A percentile compares a stretch with the other conserved stretches of the same genome.
Evolutionary conservation across 2,888 invertebrate genomes (phyloP).

Genomic region (Drosophila neotestacea): DNA sequence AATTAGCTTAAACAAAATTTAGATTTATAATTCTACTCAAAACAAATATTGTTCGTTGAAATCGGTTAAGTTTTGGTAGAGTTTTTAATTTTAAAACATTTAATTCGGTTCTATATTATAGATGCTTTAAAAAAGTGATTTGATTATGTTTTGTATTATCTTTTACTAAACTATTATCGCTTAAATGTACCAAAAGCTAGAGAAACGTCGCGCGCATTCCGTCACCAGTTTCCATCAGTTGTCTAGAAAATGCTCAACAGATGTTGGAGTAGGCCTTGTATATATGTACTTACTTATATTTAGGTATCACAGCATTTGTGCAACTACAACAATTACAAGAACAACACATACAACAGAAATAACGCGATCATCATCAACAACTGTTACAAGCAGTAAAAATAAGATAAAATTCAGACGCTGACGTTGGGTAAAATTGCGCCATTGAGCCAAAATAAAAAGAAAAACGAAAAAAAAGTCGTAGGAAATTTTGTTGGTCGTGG

Average conservation of each 20-base stretch:
- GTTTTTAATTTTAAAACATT: too few species aligned
- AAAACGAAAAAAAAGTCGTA: conserved; percentile 23
- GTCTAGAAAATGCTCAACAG: conserved; percentile 64
- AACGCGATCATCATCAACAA: conserved; percentile 65
- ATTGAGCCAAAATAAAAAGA: conserved; percentile 51
- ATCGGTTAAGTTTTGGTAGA: too few species aligned
- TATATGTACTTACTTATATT: conserved; percentile 8
- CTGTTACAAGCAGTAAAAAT: conserved; percentile 76
- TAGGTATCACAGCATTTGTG: conserved; percentile 56
- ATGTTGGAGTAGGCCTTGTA: conserved; percentile 70
- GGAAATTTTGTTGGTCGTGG: conserved; percentile 34
- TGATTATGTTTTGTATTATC: background rate
- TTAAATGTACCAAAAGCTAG: conserved; percentile 9
- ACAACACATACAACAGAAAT: conserved; percentile 14
- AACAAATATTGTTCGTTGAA: background rate
- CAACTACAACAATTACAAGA: conserved; percentile 32
- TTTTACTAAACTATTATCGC: too few species aligned
- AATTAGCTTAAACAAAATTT: too few species aligned
- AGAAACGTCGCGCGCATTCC: conserved; percentile 40
- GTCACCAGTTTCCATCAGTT: conserved; percentile 56
- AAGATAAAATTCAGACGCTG: conserved; percentile 70
- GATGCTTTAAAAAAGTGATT: too few species aligned
- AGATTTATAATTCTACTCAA: too few species aligned
- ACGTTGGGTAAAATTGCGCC: conserved; percentile 71
- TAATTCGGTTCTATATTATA: too few species aligned